Conservation (phyloP, 2,113 vertebrate genomes). For the Prionailurus bengalensis region DNA sequence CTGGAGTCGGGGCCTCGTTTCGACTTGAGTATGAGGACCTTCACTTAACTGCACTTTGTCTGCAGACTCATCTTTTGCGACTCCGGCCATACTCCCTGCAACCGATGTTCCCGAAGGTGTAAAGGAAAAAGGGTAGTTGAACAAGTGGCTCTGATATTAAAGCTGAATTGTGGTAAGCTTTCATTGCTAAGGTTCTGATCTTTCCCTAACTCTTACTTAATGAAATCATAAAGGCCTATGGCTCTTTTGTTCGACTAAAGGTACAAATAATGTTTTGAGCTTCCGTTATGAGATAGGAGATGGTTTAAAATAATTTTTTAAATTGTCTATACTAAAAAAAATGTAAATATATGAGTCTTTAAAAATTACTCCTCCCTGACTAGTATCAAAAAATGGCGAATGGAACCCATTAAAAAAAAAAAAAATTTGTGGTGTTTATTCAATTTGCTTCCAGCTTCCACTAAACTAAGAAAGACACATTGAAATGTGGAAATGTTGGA, state of each 20-base stretch:
- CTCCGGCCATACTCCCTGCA: no score
- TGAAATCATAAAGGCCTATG: neutral
- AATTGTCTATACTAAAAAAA: slow-evolving; percentile 11
- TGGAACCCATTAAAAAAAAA: neutral
- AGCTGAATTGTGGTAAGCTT: neutral
- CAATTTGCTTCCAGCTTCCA: neutral
- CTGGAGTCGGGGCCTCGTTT: no score
- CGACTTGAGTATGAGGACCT: no score
- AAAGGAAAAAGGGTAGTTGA: neutral
- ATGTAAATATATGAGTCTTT: neutral
- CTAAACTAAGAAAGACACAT: neutral
- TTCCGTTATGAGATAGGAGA: neutral
- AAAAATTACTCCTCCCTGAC: neutral
- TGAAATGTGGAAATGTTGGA: neutral
- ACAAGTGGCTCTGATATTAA: neutral
- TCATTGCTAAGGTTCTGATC: neutral
- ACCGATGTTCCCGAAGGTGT: neutral
- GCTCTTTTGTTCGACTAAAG: neutral
- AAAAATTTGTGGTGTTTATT: neutral
- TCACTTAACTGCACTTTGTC: no score
- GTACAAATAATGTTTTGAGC: neutral
- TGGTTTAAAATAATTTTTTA: slow-evolving; percentile 21
- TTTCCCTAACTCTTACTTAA: slow-evolving; percentile 40
- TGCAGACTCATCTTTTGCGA: no score
- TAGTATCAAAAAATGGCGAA: slow-evolving; percentile 18